A percentile compares a stretch with the other conserved stretches of the same genome.
These are phyloP conservation scores for Ormyrus labotus DNA, from an alignment of 2,888 invertebrate genomes.

Conservation along the genomic window DNA sequence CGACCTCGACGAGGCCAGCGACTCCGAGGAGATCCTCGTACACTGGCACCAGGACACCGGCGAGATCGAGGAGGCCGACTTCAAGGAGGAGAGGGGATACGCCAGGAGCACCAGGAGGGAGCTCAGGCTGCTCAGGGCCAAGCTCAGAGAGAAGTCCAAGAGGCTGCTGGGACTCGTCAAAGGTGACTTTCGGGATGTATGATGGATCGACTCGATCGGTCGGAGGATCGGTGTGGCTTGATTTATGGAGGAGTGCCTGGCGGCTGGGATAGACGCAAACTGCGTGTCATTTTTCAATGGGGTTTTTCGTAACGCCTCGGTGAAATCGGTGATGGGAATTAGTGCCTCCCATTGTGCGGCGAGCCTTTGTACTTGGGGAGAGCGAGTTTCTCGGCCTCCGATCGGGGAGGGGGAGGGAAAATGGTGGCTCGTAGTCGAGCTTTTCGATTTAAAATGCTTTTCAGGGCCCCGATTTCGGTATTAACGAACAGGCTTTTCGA, in stretches of 20 bases:
- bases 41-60: conserved; percentile 65
- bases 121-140: conserved; percentile 25
- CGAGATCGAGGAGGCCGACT: conserved; percentile 49
- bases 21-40: conserved; percentile 75
- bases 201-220: not conserved
- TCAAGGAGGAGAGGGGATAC: conserved; percentile 28
- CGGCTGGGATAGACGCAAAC: no score
- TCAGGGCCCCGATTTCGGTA: no score
- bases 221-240: not conserved
- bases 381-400: no score
- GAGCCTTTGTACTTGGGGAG: no score
- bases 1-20: conserved; percentile 79
- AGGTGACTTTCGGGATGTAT: conserved; percentile 14
- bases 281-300: no score
- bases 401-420: no score
- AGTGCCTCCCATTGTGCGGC: no score
- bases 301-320: no score
- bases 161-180: conserved; percentile 44
- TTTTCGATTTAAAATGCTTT: no score
- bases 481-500: no score
- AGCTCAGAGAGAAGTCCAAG: conserved; percentile 35
- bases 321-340: no score
- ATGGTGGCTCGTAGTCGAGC: no score
- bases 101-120: conserved; percentile 29
- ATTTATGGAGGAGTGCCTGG: not conserved